phyloP scores from a whole-genome alignment of 2,113 vertebrate genomes.

The Leptobrachium ailaonicum region DNA sequence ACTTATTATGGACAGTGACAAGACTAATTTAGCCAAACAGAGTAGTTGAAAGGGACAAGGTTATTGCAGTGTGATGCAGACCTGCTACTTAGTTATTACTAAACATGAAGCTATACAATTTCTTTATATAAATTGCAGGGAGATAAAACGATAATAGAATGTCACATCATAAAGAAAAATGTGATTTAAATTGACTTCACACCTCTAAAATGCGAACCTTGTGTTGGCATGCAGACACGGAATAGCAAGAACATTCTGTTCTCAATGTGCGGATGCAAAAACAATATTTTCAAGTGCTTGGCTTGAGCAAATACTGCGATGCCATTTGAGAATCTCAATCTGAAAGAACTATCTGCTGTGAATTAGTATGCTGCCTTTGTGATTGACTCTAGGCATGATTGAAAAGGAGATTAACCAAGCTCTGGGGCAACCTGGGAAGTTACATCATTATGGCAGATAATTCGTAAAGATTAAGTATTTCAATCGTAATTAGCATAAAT shows the following conservation, averaged over 20 bases:
- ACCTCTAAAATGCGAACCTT: constrained; percentile 27
- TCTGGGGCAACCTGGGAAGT: no score
- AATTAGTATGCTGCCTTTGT: constrained; percentile 39
- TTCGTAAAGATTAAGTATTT: no score
- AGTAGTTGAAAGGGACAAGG: not conserved
- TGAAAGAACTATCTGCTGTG: constrained; percentile 26
- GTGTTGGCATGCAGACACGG: constrained; percentile 18
- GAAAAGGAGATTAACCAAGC: not conserved
- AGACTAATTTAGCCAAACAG: no score
- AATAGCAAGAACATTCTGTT: not conserved
- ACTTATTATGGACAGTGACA: no score
- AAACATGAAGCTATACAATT: constrained; percentile 17
- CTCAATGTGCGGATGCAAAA: constrained; percentile 11
- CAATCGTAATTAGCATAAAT: no score
- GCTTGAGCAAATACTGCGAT: constrained; percentile 41
- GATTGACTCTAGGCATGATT: not conserved
- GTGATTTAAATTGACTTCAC: constrained; percentile 62
- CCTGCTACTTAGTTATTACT: constrained; percentile 5
- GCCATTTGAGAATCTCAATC: constrained; percentile 21
- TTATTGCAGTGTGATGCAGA: not conserved
- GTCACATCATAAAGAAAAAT: constrained; percentile 53
- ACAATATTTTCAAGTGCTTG: not conserved
- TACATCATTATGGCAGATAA: no score
- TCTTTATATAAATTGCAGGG: constrained; percentile 18
- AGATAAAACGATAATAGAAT: constrained; percentile 62